Conservation (phyloP, 2,113 vertebrate genomes). For the Apaloderma vittatum region DNA sequence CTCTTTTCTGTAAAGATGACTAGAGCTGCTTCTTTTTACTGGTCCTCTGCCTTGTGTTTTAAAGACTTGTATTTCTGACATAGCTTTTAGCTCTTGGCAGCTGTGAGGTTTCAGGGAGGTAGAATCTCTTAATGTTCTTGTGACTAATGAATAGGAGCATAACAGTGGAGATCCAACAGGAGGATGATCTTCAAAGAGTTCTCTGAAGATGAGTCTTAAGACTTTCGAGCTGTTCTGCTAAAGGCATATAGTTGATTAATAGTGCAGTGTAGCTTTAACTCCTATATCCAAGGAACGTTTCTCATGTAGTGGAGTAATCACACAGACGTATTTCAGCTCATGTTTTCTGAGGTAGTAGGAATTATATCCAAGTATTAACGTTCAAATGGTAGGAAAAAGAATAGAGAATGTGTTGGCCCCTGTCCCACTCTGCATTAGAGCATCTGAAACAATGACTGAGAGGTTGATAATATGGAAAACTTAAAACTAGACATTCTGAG, state of each 20-base stretch:
- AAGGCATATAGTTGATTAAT: neutral
- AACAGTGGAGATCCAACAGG: neutral
- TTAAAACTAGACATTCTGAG: neutral
- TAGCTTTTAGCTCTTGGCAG: neutral
- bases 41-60: neutral
- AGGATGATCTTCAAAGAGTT: neutral
- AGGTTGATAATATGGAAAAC: neutral
- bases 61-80: slow-evolving; percentile 2
- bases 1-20: neutral
- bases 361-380: neutral
- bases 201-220: neutral
- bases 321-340: neutral
- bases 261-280: neutral
- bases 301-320: neutral
- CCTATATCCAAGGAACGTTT: neutral
- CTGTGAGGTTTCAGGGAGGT: neutral
- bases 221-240: neutral
- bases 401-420: neutral
- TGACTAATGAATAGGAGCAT: neutral
- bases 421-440: neutral
- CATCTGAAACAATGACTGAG: neutral
- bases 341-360: neutral
- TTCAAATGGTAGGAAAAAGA: neutral
- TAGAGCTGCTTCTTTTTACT: neutral
- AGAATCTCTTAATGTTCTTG: neutral